phyloP scores from a whole-genome alignment of 2,113 vertebrate genomes.

The Hippocampus mohnikei region DNA sequence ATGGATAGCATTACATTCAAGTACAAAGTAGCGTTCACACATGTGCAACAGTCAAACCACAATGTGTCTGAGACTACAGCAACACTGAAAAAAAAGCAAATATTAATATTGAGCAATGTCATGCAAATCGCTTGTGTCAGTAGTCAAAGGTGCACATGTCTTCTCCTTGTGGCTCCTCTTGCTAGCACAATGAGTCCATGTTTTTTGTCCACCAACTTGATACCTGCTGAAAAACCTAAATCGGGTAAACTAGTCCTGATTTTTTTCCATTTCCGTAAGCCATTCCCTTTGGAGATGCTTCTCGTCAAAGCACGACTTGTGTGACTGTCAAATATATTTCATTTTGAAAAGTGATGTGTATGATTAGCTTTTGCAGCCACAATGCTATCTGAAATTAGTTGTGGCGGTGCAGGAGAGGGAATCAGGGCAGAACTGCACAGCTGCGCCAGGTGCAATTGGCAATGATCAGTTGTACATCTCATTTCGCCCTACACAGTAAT shows the following conservation, averaged over 20 bases:
- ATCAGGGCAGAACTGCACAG: conserved; percentile 25
- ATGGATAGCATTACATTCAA: too few relatives aligned
- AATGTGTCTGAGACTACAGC: too few relatives aligned
- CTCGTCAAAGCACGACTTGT: conserved; percentile 18
- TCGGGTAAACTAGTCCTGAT: neutral
- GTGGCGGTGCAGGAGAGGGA: conserved; percentile 8
- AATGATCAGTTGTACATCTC: conserved; percentile 34
- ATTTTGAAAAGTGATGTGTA: conserved; percentile 53
- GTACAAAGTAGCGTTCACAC: too few relatives aligned
- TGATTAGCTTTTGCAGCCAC: conserved; percentile 55
- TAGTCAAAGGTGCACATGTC: neutral
- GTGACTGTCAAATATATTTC: conserved; percentile 39
- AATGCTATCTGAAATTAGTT: conserved; percentile 59
- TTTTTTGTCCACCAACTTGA: neutral
- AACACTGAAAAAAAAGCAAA: too few relatives aligned
- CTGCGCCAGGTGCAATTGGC: conserved; percentile 42
- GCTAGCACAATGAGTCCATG: neutral
- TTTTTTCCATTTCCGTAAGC: conserved; percentile 35
- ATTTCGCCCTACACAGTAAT: conserved; percentile 20
- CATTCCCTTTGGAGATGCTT: conserved; percentile 24
- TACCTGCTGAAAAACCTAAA: neutral
- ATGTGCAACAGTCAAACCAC: too few relatives aligned
- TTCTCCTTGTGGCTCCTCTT: neutral
- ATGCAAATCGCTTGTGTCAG: too few relatives aligned
- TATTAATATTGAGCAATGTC: too few relatives aligned